phyloP scores from a whole-genome alignment of 2,797 vertebrate genomes.

The Pseudochirops cupreus region DNA sequence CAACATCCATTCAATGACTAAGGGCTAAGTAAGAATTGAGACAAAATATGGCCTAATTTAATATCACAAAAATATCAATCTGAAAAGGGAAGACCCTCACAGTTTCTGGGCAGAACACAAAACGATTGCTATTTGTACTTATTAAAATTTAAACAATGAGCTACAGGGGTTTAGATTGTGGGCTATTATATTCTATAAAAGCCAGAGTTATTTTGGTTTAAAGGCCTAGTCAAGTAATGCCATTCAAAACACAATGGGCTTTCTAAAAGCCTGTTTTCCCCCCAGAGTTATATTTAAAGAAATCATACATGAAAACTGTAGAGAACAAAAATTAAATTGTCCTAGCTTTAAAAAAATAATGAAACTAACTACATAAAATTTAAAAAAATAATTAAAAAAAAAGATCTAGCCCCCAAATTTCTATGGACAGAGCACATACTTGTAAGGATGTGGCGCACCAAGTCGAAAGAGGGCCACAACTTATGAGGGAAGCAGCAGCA shows the following conservation, averaged over 20 bases:
- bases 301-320: no score
- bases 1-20: background rate
- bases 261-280: no score
- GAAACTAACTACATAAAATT: background rate
- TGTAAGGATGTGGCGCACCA: background rate
- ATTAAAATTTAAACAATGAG: background rate
- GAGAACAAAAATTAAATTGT: no score
- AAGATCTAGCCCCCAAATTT: background rate
- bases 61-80: background rate
- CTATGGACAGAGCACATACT: background rate
- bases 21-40: background rate
- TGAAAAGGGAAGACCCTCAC: background rate
- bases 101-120: background rate
- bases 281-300: no score
- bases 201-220: background rate
- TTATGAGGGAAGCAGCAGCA: background rate
- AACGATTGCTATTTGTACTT: background rate
- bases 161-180: background rate
- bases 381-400: background rate
- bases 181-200: background rate
- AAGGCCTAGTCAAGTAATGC: background rate
- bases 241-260: background rate
- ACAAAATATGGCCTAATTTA: background rate
- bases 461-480: background rate
- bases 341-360: background rate